Evolutionary conservation across 1,140 invertebrate genomes (phyloP).

Genomic region (Apis dorsata): DNA sequence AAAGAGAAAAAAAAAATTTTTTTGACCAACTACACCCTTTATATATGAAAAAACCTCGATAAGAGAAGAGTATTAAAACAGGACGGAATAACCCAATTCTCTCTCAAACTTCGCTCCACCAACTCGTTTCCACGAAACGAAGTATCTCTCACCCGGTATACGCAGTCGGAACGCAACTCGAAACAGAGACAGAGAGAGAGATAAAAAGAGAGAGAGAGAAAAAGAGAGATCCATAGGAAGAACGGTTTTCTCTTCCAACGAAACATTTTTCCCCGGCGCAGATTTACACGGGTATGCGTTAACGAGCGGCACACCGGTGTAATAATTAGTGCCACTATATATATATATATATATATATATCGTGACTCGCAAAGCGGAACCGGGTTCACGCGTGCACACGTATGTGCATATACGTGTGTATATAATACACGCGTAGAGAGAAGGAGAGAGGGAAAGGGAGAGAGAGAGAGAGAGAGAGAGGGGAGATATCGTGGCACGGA

Average conservation of each 20-base stretch:
- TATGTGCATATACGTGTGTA: background rate
- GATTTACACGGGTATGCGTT: slow-evolving; percentile 62
- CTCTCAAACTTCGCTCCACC: too few species aligned
- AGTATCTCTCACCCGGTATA: slow-evolving; percentile 33
- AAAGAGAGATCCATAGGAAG: background rate
- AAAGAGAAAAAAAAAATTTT: too few species aligned
- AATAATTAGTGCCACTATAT: slow-evolving; percentile 58
- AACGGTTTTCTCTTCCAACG: slow-evolving; percentile 23
- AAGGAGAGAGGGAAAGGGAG: too few species aligned
- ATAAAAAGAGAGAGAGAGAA: background rate
- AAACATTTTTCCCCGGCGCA: slow-evolving; percentile 35
- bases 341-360: slow-evolving; percentile 16
- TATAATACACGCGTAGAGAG: background rate
- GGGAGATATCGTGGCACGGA: background rate
- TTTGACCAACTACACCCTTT: too few species aligned
- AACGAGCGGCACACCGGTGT: slow-evolving; percentile 63
- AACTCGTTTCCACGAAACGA: background rate
- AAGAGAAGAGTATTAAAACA: too few species aligned
- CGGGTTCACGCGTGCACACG: background rate
- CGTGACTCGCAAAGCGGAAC: slow-evolving; percentile 28
- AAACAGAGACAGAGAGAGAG: background rate
- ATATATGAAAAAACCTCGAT: too few species aligned
- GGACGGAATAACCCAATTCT: too few species aligned
- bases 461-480: too few species aligned
- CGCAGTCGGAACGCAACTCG: slow-evolving; percentile 3